Evolutionary conservation across 2,797 vertebrate species (phyloP).

Genomic region (Amazona ochrocephala): DNA sequence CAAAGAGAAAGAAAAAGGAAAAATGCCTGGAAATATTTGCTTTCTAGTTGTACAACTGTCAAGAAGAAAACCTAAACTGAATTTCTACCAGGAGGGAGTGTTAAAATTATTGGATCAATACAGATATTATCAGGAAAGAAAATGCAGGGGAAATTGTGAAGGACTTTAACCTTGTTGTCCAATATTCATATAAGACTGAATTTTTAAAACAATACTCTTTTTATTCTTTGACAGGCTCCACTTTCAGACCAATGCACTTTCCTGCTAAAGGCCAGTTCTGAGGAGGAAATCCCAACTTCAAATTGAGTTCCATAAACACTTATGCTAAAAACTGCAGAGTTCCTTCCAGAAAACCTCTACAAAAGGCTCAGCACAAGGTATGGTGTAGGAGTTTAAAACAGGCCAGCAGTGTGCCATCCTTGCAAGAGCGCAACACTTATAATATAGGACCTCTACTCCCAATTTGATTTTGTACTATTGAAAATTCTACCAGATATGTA

Average conservation of each 20-base stretch:
- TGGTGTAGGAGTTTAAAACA: neutral
- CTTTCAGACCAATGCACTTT: neutral
- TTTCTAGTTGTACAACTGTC: neutral
- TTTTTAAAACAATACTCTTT: neutral
- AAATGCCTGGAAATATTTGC: neutral
- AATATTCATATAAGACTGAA: neutral
- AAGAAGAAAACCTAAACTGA: neutral
- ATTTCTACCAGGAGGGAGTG: neutral
- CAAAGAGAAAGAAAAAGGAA: neutral
- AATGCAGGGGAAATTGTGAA: neutral
- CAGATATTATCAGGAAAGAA: neutral
- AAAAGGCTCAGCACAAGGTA: neutral
- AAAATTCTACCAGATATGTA: neutral
- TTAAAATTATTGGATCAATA: neutral
- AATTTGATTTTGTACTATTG: neutral
- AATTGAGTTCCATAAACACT: neutral
- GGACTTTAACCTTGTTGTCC: neutral
- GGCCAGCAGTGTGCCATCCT: rapidly evolving
- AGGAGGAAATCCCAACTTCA: neutral
- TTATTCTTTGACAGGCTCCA: neutral
- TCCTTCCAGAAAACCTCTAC: neutral
- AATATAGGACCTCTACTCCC: neutral
- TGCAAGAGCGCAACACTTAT: neutral
- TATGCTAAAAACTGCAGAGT: neutral
- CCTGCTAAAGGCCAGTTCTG: neutral